Conservation (phyloP, 1,140 invertebrate species). For the Paraescarpia echinospica region DNA sequence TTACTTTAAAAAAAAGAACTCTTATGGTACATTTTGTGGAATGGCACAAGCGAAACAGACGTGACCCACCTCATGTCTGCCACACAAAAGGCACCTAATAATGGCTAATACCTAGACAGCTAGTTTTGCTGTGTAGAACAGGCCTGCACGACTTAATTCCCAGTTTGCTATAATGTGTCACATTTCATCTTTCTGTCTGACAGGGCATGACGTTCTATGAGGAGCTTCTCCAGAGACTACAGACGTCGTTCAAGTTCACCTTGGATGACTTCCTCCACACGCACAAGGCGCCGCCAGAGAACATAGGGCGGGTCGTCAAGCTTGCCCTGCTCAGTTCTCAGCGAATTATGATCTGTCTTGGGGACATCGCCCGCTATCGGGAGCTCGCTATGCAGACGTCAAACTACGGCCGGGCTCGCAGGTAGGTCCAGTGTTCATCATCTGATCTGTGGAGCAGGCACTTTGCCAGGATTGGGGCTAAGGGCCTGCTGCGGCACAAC, state of each 20-base stretch:
- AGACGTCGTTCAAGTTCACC: conserved; percentile 75
- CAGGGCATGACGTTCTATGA: conserved; percentile 77
- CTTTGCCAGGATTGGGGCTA: not conserved
- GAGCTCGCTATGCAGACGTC: conserved; percentile 78
- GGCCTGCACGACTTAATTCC: no score
- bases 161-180: not conserved
- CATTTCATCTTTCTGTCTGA: conserved; percentile 14
- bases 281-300: conserved; percentile 62
- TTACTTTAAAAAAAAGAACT: no score
- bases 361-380: conserved; percentile 86
- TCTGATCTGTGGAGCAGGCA: no score
- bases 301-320: conserved; percentile 68
- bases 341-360: conserved; percentile 84
- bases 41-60: no score
- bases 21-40: no score
- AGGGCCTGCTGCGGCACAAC: no score
- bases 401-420: conserved; percentile 82
- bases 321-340: conserved; percentile 81
- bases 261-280: conserved; percentile 66
- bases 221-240: conserved; percentile 72
- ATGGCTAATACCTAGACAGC: no score
- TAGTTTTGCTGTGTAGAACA: no score
- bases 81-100: no score
- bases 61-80: no score
- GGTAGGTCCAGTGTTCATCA: conserved; percentile 40